Conservation (phyloP, 2,888 invertebrate genomes). For the Diplolepis rosae region DNA sequence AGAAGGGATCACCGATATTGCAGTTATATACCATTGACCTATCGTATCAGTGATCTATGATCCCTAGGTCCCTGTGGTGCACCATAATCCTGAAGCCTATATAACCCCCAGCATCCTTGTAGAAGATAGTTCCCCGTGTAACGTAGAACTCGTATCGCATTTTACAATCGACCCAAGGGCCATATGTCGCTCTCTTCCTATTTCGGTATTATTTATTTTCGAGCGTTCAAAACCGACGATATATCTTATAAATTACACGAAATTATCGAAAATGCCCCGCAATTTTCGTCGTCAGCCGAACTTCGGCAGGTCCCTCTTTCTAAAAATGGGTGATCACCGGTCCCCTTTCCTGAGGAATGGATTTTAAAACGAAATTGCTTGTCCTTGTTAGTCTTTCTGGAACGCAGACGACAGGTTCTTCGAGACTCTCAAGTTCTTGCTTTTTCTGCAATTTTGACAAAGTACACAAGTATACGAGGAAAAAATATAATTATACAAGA, state of each 20-base stretch:
- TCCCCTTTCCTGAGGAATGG: neutral
- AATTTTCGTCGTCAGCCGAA: slow-evolving; percentile 41
- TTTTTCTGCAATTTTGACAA: neutral
- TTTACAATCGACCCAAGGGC: slow-evolving; percentile 47
- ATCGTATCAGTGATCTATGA: slow-evolving; percentile 38
- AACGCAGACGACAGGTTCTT: slow-evolving; percentile 8
- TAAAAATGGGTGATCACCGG: slow-evolving; percentile 9
- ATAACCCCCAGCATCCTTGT: slow-evolving; percentile 36
- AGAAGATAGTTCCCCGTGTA: slow-evolving; percentile 11
- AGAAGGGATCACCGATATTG: slow-evolving; percentile 42
- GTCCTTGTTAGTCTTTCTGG: slow-evolving; percentile 21
- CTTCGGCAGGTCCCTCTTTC: slow-evolving; percentile 16
- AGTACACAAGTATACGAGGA: neutral
- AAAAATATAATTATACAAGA: neutral
- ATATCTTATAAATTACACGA: slow-evolving; percentile 24
- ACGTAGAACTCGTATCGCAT: slow-evolving; percentile 48
- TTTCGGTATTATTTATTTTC: slow-evolving; percentile 53
- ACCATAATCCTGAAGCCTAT: slow-evolving; percentile 23
- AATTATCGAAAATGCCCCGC: slow-evolving; percentile 45
- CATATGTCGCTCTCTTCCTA: slow-evolving; percentile 49
- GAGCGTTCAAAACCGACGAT: slow-evolving; percentile 23
- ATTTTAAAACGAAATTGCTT: slow-evolving; percentile 20
- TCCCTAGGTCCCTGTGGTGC: slow-evolving; percentile 53
- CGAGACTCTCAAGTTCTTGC: neutral
- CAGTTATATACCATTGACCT: slow-evolving; percentile 31